These are phyloP conservation scores for Scyliorhinus canicula DNA, from an alignment of 2,797 vertebrate genomes.

Conservation along the genomic window DNA sequence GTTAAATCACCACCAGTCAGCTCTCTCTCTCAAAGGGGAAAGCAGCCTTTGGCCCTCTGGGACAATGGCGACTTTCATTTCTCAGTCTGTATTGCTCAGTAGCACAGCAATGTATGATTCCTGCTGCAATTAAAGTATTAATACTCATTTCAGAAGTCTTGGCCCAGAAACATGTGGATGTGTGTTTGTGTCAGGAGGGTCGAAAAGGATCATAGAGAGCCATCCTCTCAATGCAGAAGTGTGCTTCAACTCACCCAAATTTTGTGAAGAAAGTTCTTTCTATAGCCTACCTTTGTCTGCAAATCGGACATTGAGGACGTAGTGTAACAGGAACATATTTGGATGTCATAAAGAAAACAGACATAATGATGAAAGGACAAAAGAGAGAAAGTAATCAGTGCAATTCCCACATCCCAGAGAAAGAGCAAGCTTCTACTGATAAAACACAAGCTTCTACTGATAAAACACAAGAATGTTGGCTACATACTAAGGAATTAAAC, in stretches of 20 bases:
- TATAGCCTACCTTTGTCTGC: constrained; percentile 33
- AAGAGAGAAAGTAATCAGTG: constrained; percentile 12
- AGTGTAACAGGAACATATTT: constrained; percentile 30
- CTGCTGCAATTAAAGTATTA: not conserved
- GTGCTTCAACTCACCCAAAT: not conserved
- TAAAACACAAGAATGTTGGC: not conserved
- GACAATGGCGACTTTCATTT: too few species aligned
- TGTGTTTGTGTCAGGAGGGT: not conserved
- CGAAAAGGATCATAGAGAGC: not conserved
- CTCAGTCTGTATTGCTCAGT: not conserved
- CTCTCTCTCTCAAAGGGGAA: too few species aligned
- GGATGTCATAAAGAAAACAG: constrained; percentile 27
- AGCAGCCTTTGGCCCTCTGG: too few species aligned
- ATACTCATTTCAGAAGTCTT: not conserved
- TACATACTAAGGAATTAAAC: not conserved
- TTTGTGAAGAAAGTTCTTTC: constrained; percentile 18
- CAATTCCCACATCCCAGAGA: constrained; percentile 8
- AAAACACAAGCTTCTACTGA: not conserved
- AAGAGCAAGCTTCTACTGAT: not conserved
- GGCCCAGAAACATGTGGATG: not conserved
- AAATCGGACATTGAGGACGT: not conserved
- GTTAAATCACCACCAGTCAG: too few species aligned
- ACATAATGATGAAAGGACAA: not conserved
- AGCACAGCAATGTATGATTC: not conserved
- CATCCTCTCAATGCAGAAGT: not conserved